Conservation (phyloP, 2,113 vertebrate species). For the Forbesichthys papilliferus region DNA sequence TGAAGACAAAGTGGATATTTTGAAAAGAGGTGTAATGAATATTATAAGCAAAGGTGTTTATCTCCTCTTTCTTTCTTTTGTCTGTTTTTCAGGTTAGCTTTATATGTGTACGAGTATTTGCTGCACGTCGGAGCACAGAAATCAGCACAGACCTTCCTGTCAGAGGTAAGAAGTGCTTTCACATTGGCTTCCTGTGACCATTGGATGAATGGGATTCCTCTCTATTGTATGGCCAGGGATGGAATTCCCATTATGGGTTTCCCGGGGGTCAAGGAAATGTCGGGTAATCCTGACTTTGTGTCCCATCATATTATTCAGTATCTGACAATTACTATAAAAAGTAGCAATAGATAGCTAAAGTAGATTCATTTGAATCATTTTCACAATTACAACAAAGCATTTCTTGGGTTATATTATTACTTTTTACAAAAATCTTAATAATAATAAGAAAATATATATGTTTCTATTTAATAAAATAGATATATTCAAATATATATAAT, state of each 20-base stretch:
- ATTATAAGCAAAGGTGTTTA: no score
- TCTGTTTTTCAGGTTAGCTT: constrained; percentile 82
- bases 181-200: constrained; percentile 40
- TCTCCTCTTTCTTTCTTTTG: constrained; percentile 11
- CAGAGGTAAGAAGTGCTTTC: constrained; percentile 81
- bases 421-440: constrained; percentile 28
- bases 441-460: no score
- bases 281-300: constrained; percentile 9
- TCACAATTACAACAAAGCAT: constrained; percentile 36
- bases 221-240: constrained; percentile 50
- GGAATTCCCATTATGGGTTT: constrained; percentile 54
- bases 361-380: background rate
- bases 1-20: no score
- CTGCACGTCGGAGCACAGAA: constrained; percentile 90
- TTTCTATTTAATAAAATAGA: no score
- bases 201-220: constrained; percentile 45
- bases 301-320: background rate
- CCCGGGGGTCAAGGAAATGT: constrained; percentile 43
- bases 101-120: constrained; percentile 91
- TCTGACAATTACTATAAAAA: constrained; percentile 6
- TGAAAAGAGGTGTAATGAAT: no score
- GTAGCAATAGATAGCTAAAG: constrained; percentile 13
- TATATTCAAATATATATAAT: no score
- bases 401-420: constrained; percentile 30
- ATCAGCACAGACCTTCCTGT: constrained; percentile 92